phyloP scores from a whole-genome alignment of 2,113 vertebrate genomes.

The Pithys albifrons region DNA sequence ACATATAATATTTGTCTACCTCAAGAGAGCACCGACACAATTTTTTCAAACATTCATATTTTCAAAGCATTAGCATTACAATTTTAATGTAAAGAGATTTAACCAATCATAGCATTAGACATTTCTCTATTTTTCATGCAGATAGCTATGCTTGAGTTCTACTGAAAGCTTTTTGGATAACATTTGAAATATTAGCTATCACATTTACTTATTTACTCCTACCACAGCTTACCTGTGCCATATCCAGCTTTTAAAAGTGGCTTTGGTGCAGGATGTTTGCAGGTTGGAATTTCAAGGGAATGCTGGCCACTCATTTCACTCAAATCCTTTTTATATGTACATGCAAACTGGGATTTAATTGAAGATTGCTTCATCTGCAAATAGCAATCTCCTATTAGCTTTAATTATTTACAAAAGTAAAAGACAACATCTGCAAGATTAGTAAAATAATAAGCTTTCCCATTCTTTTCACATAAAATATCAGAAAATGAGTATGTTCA shows the following conservation, averaged over 20 bases:
- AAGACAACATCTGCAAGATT: background rate
- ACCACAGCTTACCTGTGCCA: slow-evolving; percentile 57
- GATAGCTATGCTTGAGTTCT: background rate
- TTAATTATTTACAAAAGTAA: background rate
- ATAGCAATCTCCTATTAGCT: background rate
- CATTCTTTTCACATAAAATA: background rate
- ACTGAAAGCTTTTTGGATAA: background rate
- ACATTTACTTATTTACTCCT: background rate
- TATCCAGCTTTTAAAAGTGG: background rate
- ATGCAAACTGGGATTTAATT: slow-evolving; percentile 93
- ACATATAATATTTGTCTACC: background rate
- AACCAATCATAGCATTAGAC: background rate
- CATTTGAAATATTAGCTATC: background rate
- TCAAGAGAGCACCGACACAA: background rate
- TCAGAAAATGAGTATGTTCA: background rate
- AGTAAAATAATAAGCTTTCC: background rate
- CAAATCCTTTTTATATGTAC: slow-evolving; percentile 85
- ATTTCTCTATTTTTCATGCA: background rate
- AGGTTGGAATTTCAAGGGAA: slow-evolving; percentile 70
- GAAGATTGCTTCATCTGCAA: slow-evolving; percentile 77
- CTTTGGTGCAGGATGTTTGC: slow-evolving; percentile 67
- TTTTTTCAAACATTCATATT: background rate
- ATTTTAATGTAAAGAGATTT: background rate
- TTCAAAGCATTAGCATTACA: background rate
- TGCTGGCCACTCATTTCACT: slow-evolving; percentile 12